A percentile compares a stretch with the other conserved stretches of the same genome.
Conservation (phyloP, 2,113 vertebrate genomes). For the Mustelus asterias region DNA sequence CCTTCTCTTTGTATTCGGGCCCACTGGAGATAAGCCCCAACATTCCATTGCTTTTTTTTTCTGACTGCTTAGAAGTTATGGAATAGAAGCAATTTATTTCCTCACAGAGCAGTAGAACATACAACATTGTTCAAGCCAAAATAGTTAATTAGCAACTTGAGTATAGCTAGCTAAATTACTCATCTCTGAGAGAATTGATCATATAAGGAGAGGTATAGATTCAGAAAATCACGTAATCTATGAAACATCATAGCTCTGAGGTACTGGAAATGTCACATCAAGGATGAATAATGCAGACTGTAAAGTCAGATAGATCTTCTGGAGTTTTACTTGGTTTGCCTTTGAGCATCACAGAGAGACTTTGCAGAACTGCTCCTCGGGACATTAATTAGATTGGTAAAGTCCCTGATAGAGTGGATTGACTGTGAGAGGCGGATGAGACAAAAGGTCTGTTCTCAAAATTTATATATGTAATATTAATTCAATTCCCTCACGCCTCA, state of each 20-base stretch:
- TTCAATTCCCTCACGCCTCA: background rate
- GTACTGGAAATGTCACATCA: constrained; percentile 9
- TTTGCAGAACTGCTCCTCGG: background rate
- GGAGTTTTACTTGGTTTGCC: background rate
- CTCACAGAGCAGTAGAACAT: background rate
- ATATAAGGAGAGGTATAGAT: background rate
- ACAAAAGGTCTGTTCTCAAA: background rate
- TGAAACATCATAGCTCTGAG: background rate
- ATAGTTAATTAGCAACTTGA: background rate
- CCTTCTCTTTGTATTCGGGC: background rate
- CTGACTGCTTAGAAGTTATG: background rate
- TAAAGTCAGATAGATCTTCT: constrained; percentile 15
- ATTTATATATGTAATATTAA: background rate
- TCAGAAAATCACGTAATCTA: background rate
- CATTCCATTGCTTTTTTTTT: background rate
- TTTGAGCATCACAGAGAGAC: background rate
- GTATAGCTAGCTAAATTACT: background rate
- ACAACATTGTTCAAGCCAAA: background rate
- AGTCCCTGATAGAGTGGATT: background rate
- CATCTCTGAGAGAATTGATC: background rate
- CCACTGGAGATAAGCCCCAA: background rate
- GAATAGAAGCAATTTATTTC: background rate
- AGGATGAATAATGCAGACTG: background rate
- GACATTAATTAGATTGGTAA: background rate
- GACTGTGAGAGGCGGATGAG: background rate